A percentile compares a stretch with the other conserved stretches of the same genome.
Evolutionary conservation across 2,888 invertebrate genomes (phyloP).

Genomic region (Tenthredo amoena): DNA sequence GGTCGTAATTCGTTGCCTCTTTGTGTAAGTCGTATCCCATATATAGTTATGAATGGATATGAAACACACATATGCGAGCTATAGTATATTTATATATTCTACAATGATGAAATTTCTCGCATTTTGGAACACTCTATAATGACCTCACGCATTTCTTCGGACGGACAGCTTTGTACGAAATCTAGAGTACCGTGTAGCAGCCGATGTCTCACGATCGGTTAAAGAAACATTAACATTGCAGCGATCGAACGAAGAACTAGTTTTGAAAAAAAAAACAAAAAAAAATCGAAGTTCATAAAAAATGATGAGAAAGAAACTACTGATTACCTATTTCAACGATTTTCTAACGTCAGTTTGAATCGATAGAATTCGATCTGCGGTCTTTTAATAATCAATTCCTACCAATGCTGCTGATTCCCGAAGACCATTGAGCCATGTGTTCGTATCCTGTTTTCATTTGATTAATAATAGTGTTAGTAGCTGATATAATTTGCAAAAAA

Average conservation of each 20-base stretch:
- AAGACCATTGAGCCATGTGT: neutral
- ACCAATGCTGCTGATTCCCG: neutral
- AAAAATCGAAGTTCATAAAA: neutral
- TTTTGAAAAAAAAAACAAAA: neutral
- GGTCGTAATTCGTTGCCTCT: slow-evolving; percentile 39
- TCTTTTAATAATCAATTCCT: neutral
- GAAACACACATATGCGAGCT: neutral
- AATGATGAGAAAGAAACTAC: too few species aligned
- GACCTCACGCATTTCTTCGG: slow-evolving; percentile 15
- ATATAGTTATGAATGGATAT: neutral
- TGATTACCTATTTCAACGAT: too few species aligned
- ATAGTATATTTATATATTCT: neutral
- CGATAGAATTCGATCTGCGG: too few species aligned
- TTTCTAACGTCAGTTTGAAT: too few species aligned
- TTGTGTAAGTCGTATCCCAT: slow-evolving; percentile 7
- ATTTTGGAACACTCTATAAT: slow-evolving; percentile 20
- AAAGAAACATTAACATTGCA: neutral
- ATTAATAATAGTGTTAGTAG: neutral
- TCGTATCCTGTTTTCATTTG: neutral
- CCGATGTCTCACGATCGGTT: neutral
- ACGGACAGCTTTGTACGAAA: neutral
- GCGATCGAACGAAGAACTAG: neutral
- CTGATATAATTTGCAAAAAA: neutral
- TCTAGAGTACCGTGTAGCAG: slow-evolving; percentile 16
- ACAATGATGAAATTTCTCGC: slow-evolving; percentile 19